Conservation (phyloP, 2,797 vertebrate species). For the Oophaga sylvatica region DNA sequence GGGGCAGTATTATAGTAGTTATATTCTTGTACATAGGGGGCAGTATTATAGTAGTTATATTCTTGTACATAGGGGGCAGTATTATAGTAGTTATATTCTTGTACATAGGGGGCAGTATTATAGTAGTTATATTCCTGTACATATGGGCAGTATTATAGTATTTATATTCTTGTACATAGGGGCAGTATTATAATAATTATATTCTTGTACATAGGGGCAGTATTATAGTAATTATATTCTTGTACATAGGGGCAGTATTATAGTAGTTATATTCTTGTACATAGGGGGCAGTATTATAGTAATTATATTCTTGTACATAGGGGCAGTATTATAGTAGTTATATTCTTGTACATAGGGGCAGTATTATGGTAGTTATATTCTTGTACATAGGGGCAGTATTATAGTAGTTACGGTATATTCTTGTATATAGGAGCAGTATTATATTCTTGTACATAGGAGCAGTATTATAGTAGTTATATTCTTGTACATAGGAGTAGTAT, state of each 20-base stretch:
- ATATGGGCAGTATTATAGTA: too few relatives aligned
- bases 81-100: conserved; percentile 1
- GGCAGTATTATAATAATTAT: conserved; percentile 6
- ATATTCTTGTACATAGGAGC: too few relatives aligned
- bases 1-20: conserved; percentile 16
- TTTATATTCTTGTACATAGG: not conserved
- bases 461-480: conserved; percentile 8
- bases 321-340: conserved; percentile 9
- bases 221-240: conserved; percentile 6
- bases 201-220: not conserved
- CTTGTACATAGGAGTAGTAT: not conserved
- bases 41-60: conserved; percentile 18
- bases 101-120: conserved; percentile 3
- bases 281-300: too few relatives aligned
- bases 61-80: too few relatives aligned
- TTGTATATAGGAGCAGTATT: not conserved
- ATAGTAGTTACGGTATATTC: conserved; percentile 4
- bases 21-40: not conserved
- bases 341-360: too few relatives aligned
- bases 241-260: conserved; percentile 1
- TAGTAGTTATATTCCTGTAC: too few relatives aligned
- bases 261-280: too few relatives aligned
- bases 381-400: not conserved
- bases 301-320: not conserved
- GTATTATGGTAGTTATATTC: conserved; percentile 1